Evolutionary conservation across 2,797 vertebrate species (phyloP).

Genomic region (Sebastes nivosus): DNA sequence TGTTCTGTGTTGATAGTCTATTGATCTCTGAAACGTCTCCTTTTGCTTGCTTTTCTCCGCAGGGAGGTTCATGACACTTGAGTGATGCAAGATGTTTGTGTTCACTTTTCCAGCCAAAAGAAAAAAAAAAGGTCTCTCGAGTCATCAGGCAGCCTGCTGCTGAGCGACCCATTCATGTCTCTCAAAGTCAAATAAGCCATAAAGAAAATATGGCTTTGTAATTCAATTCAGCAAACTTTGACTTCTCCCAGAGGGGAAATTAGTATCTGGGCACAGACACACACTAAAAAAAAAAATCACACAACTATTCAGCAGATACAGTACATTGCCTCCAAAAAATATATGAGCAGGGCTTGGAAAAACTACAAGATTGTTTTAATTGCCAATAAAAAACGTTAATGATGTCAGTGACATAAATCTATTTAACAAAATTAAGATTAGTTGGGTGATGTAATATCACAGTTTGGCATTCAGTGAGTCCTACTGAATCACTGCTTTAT

Average conservation of each 20-base stretch:
- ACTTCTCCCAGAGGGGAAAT: conserved; percentile 15
- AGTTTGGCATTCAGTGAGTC: neutral
- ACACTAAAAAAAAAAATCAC: neutral
- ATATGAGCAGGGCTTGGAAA: neutral
- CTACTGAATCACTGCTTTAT: neutral
- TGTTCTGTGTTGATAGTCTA: neutral
- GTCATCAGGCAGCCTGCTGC: conserved; percentile 11
- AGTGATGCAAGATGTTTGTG: conserved; percentile 12
- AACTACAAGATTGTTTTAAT: neutral
- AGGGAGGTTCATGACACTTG: conserved; percentile 14
- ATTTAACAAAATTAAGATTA: neutral
- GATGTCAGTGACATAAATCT: conserved; percentile 1
- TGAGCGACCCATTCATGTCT: neutral
- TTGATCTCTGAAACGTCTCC: neutral
- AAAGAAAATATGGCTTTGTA: conserved; percentile 13
- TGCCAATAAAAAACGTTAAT: neutral
- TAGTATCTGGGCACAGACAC: neutral
- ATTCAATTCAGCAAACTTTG: conserved; percentile 17
- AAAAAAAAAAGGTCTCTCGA: neutral
- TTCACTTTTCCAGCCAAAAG: conserved; percentile 10
- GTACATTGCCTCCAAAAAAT: neutral
- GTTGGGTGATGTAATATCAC: neutral
- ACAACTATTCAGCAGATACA: conserved; percentile 1
- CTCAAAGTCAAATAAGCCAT: conserved; percentile 31
- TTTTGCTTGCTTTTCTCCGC: neutral